phyloP scores from a whole-genome alignment of 92 coral and sea anemone genomes.

The Plumapathes pennacea region DNA sequence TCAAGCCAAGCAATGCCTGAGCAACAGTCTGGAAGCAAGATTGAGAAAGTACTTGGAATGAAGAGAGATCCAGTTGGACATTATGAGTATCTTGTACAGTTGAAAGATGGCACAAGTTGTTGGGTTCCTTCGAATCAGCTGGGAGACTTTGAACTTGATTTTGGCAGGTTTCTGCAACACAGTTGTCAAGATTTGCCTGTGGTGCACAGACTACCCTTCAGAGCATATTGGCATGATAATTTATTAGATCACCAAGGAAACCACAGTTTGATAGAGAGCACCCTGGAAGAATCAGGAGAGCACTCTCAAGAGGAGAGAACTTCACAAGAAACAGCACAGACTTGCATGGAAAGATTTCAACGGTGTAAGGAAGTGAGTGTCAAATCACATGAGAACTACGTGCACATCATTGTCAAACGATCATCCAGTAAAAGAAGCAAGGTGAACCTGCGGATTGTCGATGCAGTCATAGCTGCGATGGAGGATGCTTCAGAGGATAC shows the following conservation, averaged over 20 bases:
- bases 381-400: constrained; percentile 62
- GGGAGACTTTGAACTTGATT: constrained; percentile 73
- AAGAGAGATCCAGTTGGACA: constrained; percentile 52
- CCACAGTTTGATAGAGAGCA: constrained; percentile 19
- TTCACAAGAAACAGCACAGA: no score
- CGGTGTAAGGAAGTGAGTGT: constrained; percentile 82
- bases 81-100: constrained; percentile 94
- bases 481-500: constrained; percentile 95
- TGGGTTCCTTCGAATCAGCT: constrained; percentile 90
- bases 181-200: constrained; percentile 73
- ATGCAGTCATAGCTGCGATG: constrained; percentile 82
- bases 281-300: constrained; percentile 6
- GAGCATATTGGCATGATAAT: constrained; percentile 87
- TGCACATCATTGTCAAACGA: constrained; percentile 71
- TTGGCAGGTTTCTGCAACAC: constrained; percentile 76
- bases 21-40: constrained; percentile 66
- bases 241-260: constrained; percentile 49
- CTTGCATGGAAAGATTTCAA: no score
- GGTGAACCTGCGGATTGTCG: constrained; percentile 80
- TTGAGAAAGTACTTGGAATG: constrained; percentile 93
- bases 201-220: constrained; percentile 73
- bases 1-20: constrained; percentile 38
- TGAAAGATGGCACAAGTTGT: constrained; percentile 97
- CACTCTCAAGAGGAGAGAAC: constrained; percentile 25
- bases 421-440: constrained; percentile 81